Percentiles rank a stretch among this genome's conserved stretches.
Conservation (phyloP, 2,888 invertebrate genomes). For the Tinea semifulvella region DNA sequence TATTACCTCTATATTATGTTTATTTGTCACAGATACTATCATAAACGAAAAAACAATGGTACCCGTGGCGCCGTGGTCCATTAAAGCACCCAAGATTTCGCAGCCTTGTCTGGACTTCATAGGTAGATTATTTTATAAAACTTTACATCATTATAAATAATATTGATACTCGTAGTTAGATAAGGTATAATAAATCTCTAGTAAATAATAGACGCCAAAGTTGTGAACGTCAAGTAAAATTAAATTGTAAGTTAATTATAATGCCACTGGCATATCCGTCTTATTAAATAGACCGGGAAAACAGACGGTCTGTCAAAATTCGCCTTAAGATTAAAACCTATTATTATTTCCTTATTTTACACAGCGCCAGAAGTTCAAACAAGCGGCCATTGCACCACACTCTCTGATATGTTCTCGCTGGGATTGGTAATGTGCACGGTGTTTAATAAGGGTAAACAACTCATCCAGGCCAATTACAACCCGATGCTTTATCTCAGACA, state of each 20-base stretch:
- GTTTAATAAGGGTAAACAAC: constrained; percentile 88
- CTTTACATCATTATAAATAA: too few species aligned
- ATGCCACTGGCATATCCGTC: too few species aligned
- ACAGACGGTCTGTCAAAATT: too few species aligned
- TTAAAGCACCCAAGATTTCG: constrained; percentile 87
- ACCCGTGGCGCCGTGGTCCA: constrained; percentile 88
- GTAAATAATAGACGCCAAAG: too few species aligned
- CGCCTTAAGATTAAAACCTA: too few species aligned
- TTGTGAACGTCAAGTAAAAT: too few species aligned
- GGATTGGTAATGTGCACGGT: constrained; percentile 94
- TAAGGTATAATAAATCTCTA: too few species aligned
- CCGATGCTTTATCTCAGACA: constrained; percentile 89
- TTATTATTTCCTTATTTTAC: constrained; percentile 35
- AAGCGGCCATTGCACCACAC: constrained; percentile 80
- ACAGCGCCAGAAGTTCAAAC: constrained; percentile 96
- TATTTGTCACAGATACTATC: not conserved
- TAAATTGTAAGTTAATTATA: too few species aligned
- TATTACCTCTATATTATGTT: too few species aligned
- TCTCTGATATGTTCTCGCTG: constrained; percentile 96
- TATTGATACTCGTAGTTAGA: too few species aligned
- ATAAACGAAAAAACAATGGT: constrained; percentile 64
- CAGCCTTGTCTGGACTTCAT: constrained; percentile 95
- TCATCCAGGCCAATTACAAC: constrained; percentile 92
- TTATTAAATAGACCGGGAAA: too few species aligned
- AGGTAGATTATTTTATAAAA: constrained; percentile 68